Evolutionary conservation across 2,797 vertebrate genomes (phyloP), one percentile per base, ranked within the genome.

Genomic region (Luscinia megarhynchos): DNA sequence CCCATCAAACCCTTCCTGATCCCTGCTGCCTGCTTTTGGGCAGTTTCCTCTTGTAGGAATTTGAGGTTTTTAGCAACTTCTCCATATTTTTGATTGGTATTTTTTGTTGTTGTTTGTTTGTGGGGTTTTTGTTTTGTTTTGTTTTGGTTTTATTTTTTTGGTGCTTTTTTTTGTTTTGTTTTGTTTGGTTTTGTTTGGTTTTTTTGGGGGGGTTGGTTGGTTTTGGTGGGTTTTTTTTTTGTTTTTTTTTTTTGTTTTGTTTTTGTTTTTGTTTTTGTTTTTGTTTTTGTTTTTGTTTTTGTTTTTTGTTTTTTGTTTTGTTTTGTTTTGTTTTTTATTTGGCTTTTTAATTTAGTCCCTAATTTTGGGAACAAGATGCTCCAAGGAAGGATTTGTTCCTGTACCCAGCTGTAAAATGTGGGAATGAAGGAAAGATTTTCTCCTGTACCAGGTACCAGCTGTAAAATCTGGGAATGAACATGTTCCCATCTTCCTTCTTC

Each of bases 401-500:
- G 10, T 22, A 8, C 36, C 17, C 29, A 40, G 43, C 51, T 40
- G 34, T 68, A 58, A 68, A 68, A 51, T 26, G 17, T 61, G 78
- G 57, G 48, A 38, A 54, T n/a, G 4, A 72, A 46, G 46, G 36
- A 6, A 26, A 6, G 36, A 41, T 45, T 64, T 45, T 2, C 20
- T 19, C 26, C 26, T 7, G 6, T 16, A 8, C 29, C 15, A 13
- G 8, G 23, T 16, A 10, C 17, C 29, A 40, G 43, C 51, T 40
- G 34, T 68, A 58, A 68, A 68, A 51, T 26, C 17, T 61, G 78
- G 57, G 57, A 38, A 54, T n/a, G 4, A 68, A 46, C 29, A 23
- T 0, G 0, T 63, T 53, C 36, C 45, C 53, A 4, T 57, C 57
- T n/a, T 41, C 53, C 40, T 24, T 36, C 41, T n/a, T n/a, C 2